Evolutionary conservation across 2,797 vertebrate species (phyloP), one percentile per base, ranked within the genome.

Genomic region (Lutjanus campechanus): DNA sequence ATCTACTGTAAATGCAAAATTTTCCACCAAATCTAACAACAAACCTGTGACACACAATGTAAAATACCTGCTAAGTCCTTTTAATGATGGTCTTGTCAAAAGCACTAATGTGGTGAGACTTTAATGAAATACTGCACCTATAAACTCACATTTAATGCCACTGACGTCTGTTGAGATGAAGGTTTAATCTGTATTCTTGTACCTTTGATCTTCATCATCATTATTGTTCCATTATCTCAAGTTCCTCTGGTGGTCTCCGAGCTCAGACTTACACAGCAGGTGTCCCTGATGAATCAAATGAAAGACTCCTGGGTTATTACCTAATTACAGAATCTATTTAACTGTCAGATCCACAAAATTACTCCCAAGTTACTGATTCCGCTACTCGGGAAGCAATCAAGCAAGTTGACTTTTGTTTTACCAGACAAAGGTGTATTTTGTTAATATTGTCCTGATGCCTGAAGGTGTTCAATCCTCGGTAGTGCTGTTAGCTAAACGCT

Each of bases 251-350:
- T n/a, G 51, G 41, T 13, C 73, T 70, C 65, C 11, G 47, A 43
- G 51, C 25, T 64, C 3, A 12, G 53, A 20, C 53, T 22, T 4
- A 17, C 8, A 6, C 66, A 17, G 69, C 67, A 13, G 53, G 47
- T 7, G 49, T 76, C 74, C 41, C 83, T 36, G 29, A 20, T 68
- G 53, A 61, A 40, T 3, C 10, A 65, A 62, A 54, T n/a, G 8
- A 76, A 84, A 69, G 10, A 11, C 41, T 69, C 55, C 5, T 0
- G 11, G 2, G 22, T 58, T 79, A 68, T 74, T 74, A 77, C 68
- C 58, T 69, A n/a, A 81, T n/a, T 49, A 12, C 15, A 22, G 50
- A 73, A 76, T 76, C 63, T 9, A 80, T 84, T 73, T 73, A 72
- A 41, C n/a, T 63, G 63, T 77, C 67, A 69, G 8, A 74, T 50